Conservation (phyloP, 2,888 invertebrate genomes). For the Phasia obesa region DNA sequence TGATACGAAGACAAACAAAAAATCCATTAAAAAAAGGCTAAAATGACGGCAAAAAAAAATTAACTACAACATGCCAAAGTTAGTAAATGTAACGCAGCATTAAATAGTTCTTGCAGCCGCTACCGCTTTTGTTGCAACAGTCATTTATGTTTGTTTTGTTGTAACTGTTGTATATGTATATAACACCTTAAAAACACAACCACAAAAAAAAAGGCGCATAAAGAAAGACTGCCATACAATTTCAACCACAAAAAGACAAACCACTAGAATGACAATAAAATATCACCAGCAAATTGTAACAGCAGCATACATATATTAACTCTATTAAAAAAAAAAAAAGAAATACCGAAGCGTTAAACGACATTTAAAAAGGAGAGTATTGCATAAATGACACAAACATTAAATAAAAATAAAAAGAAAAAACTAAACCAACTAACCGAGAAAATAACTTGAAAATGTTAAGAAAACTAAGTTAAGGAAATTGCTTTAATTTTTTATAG, state of each 20-base stretch:
- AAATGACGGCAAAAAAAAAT: constrained; percentile 5
- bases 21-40: background rate
- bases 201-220: background rate
- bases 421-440: constrained; percentile 13
- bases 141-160: constrained; percentile 40
- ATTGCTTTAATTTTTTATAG: constrained; percentile 68
- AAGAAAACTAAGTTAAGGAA: constrained; percentile 70
- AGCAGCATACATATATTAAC: constrained; percentile 60
- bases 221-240: constrained; percentile 32
- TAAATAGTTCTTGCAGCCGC: constrained; percentile 52
- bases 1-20: constrained; percentile 37
- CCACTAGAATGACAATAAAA: constrained; percentile 67
- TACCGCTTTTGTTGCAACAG: constrained; percentile 32
- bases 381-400: constrained; percentile 29
- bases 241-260: constrained; percentile 59
- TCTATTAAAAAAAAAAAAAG: constrained; percentile 12
- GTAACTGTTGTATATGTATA: constrained; percentile 34
- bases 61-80: constrained; percentile 50
- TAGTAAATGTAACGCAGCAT: constrained; percentile 60
- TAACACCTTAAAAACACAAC: constrained; percentile 51
- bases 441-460: constrained; percentile 62
- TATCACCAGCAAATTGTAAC: constrained; percentile 69
- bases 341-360: constrained; percentile 61
- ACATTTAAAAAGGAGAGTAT: constrained; percentile 63
- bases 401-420: constrained; percentile 2